Base-by-base conservation (phyloP, 1,140 invertebrate genomes). In the Nephotettix cincticeps region DNA sequence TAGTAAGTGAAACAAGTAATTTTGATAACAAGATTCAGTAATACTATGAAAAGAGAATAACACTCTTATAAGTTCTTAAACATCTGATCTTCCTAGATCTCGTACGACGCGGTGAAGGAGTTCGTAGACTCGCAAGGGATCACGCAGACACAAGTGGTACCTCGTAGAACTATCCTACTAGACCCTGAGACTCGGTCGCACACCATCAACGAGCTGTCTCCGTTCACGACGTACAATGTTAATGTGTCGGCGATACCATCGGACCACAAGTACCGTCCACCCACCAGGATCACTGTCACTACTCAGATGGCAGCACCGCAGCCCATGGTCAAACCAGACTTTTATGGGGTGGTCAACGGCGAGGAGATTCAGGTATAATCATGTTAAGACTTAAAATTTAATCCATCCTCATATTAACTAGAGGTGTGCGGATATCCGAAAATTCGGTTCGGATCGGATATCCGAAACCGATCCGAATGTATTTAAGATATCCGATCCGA, bases 231-330 rank as follows among this genome's bases (percentile, higher is more conserved):
- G 0, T 97, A 97, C 79, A 94, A 93, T 78, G 94, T 97, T 0
- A 97, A 97, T 78, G 93, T 97, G 4, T 95, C 93, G 78, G 95
- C 94, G 29, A 89, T 96, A 43, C 93, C 94, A 0, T 86, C 89
- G 29, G 93, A 96, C 77, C 87, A 89, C 66, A 88, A 88, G 0
- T 97, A 96, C 78, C 85, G 91, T 75, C 94, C 95, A 21, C 94
- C 95, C 0, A 93, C 94, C 0, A 94, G 94, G 80, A 96, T 97
- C n/a, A 95, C 92, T 0, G 94, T 97, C 0, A 97, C 95, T 0
- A 97, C 95, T 0, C 94, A 97, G 82, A 97, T 97, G 94, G 95
- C 94, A 0, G 96, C 96, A 0, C 96, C 96, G 0, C 94, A 97
- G 76, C 92, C 94, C 0, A 97, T 98, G 93, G 94, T 96, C 0